Evolutionary conservation across 2,113 vertebrate species (phyloP).

Genomic region (Chaetodon auriga): DNA sequence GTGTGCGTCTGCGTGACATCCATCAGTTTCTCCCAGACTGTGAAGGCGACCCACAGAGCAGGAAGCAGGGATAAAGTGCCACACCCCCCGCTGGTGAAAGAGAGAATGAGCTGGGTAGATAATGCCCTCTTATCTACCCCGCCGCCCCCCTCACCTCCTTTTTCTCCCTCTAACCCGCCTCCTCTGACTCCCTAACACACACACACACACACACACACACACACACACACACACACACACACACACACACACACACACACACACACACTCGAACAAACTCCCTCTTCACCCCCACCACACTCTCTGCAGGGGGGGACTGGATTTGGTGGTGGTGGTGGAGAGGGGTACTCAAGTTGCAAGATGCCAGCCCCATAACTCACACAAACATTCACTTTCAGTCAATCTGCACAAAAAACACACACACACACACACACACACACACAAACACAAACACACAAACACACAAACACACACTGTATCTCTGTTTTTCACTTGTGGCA

Average conservation of each 20-base stretch:
- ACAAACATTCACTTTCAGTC: slow-evolving; percentile 38
- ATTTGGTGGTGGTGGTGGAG: slow-evolving; percentile 43
- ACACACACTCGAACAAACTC: slow-evolving; percentile 10
- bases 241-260: slow-evolving; percentile 26
- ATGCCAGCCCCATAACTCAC: slow-evolving; percentile 39
- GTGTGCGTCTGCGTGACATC: slow-evolving; percentile 45
- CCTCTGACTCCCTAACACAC: slow-evolving; percentile 15
- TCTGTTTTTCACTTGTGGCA: slow-evolving; percentile 30
- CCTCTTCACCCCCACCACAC: not conserved
- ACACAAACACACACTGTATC: not conserved
- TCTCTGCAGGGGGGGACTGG: slow-evolving; percentile 52
- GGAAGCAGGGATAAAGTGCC: slow-evolving; percentile 68
- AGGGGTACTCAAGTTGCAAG: slow-evolving; percentile 10
- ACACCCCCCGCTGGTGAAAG: slow-evolving; percentile 75
- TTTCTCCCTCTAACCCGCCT: slow-evolving; percentile 38
- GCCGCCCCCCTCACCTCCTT: slow-evolving; percentile 25
- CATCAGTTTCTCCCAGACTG: slow-evolving; percentile 68
- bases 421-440: slow-evolving; percentile 17
- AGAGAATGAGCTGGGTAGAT: slow-evolving; percentile 77
- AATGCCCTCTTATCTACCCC: slow-evolving; percentile 74
- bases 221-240: slow-evolving; percentile 19
- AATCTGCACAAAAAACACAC: slow-evolving; percentile 21
- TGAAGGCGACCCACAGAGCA: slow-evolving; percentile 70
- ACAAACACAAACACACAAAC: slow-evolving; percentile 36
- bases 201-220: slow-evolving; percentile 16